These are phyloP conservation scores for Balaenoptera acutorostrata DNA, from an alignment of 2,113 vertebrate genomes.

Conservation along the genomic window DNA sequence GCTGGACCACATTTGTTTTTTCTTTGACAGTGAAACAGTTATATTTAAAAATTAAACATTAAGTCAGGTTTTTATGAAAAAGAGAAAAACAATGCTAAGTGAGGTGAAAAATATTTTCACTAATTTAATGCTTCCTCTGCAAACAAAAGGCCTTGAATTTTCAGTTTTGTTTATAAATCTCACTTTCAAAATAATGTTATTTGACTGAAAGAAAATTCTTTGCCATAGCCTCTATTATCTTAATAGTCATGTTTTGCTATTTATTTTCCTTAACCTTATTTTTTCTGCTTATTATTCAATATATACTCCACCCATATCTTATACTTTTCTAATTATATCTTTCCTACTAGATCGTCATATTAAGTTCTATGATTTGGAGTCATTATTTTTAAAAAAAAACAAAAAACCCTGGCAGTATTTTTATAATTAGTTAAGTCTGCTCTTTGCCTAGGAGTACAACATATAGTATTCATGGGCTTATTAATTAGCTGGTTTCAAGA, in stretches of 20 bases:
- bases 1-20: not conserved
- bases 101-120: conserved; percentile 36
- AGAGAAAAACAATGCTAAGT: not conserved
- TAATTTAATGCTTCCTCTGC: conserved; percentile 25
- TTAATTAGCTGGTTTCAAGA: not conserved
- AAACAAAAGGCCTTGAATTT: not conserved
- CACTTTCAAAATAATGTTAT: not conserved
- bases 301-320: not conserved
- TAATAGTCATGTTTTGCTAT: not conserved
- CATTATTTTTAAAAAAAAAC: not conserved
- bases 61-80: conserved; percentile 5
- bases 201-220: not conserved
- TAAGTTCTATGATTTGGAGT: not conserved
- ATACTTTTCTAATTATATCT: not conserved
- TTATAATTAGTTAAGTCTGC: not conserved
- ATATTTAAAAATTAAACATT: conserved; percentile 51
- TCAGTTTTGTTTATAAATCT: not conserved
- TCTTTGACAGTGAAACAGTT: not conserved
- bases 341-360: not conserved
- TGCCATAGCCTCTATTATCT: not conserved
- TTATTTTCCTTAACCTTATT: not conserved
- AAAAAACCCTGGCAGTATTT: not conserved
- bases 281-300: not conserved
- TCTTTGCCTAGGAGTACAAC: not conserved
- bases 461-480: fast-evolving